A percentile compares a stretch with the other conserved stretches of the same genome.
Conservation (phyloP, 2,888 invertebrate genomes). For the Monopis laevigella region DNA sequence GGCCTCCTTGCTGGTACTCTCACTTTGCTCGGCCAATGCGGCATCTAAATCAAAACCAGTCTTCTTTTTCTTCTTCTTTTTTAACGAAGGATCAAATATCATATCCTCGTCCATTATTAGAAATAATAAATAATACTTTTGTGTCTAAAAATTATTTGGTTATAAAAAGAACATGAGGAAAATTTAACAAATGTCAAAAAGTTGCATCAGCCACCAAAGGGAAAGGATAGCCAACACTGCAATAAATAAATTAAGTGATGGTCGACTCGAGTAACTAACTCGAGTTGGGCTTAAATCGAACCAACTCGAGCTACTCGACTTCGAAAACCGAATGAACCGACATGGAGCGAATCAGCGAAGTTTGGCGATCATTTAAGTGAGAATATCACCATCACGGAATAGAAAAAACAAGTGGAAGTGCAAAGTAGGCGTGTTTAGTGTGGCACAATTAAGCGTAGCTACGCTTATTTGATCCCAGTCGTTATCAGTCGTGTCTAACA, state of each 20-base stretch:
- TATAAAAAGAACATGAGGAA: slow-evolving; percentile 15
- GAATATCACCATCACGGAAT: no score
- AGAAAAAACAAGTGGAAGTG: no score
- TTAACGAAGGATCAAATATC: slow-evolving; percentile 89
- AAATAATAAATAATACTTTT: slow-evolving; percentile 25
- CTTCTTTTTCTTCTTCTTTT: slow-evolving; percentile 98
- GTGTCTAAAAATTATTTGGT: slow-evolving; percentile 29
- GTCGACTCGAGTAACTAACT: no score
- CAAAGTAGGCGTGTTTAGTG: no score
- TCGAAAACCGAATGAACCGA: no score
- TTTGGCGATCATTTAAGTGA: no score
- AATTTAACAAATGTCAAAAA: slow-evolving; percentile 33
- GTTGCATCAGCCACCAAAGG: slow-evolving; percentile 44
- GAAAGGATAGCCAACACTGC: neutral
- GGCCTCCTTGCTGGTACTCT: slow-evolving; percentile 64
- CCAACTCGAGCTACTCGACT: no score
- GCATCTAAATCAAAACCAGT: slow-evolving; percentile 92
- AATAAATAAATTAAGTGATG: neutral
- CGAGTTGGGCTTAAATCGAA: no score
- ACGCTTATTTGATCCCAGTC: no score
- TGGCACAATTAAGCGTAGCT: no score
- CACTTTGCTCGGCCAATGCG: slow-evolving; percentile 72
- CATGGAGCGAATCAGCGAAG: no score
- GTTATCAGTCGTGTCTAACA: no score
- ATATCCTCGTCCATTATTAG: slow-evolving; percentile 61